Evolutionary conservation across 2,113 vertebrate species (phyloP), one percentile per base, ranked within the genome.

Genomic region (Hepsetus odoe): DNA sequence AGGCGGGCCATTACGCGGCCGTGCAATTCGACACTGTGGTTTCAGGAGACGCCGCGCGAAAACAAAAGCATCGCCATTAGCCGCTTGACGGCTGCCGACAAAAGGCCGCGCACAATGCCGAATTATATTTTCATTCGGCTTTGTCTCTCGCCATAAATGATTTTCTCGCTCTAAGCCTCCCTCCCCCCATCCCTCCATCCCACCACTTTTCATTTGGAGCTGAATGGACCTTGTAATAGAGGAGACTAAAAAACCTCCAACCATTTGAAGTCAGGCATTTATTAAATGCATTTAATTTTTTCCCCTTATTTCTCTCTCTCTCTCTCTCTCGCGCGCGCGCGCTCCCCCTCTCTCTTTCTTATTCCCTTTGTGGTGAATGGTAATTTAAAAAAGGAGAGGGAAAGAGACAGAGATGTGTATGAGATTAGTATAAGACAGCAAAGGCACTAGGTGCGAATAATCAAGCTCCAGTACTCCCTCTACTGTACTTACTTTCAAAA

Each of bases 121-220:
- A 94, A 93, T 94, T 94, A 94, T 93, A 93, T 93, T 93, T 92
- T 92, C 92, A 92, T 92, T 90, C 90, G 82, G 89, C 93, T 93
- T 93, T 94, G 92, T 94, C 91, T 93, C 92, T 90, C 79, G 81
- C 83, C 84, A 89, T 91, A 89, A 93, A 92, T 92, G 92, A 93
- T 91, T 93, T 91, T 89, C 88, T 69, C 13, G 13, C 73, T 44
- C 22, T 24, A 40, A 46, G 28, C 49, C 70, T 5, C 35, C 73
- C 28, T 16, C 22, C 72, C 61, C 22, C 46, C 26, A 33, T 49
- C 49, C 49, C n/a, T 28, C 40, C 24, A 5, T 76, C 84, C 87
- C 88, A 65, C 83, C 85, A 87, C 89, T 89, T 80, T 92, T 92
- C 91, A 92, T 90, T 88, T 88, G 87, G 83, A 82, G 88, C 69